phyloP scores from a whole-genome alignment of 2,888 invertebrate genomes.

The Microdon myrmicae region DNA sequence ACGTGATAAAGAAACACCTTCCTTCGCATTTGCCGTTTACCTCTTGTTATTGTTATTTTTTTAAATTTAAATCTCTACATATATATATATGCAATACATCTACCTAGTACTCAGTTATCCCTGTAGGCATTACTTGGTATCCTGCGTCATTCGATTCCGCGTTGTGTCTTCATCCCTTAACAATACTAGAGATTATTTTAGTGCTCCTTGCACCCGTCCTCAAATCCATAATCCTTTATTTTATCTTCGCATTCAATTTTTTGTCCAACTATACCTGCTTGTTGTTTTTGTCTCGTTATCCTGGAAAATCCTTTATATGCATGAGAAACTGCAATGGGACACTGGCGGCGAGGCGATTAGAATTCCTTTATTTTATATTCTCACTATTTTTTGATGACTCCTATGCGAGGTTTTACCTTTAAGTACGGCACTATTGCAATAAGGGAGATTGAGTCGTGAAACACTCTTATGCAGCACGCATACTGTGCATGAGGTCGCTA shows the following conservation, averaged over 20 bases:
- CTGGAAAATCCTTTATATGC: conserved; percentile 43
- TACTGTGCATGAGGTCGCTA: too few species aligned
- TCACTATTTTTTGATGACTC: conserved; percentile 12
- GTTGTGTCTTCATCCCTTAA: conserved; percentile 32
- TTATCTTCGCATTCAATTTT: conserved; percentile 36
- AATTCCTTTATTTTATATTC: conserved; percentile 27
- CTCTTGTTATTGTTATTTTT: conserved; percentile 6
- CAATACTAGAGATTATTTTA: conserved; percentile 43
- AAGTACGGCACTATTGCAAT: not conserved
- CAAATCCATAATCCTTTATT: conserved; percentile 44
- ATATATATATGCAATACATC: too few species aligned
- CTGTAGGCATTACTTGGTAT: conserved; percentile 32
- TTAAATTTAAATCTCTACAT: conserved; percentile 27
- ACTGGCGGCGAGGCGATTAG: conserved; percentile 49
- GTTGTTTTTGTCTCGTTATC: conserved; percentile 22
- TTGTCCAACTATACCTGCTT: not conserved
- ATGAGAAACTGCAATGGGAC: conserved; percentile 46
- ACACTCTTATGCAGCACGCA: conserved; percentile 24
- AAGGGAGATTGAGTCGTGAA: conserved; percentile 8
- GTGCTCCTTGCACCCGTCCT: conserved; percentile 26
- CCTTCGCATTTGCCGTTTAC: not conserved
- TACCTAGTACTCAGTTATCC: conserved; percentile 39
- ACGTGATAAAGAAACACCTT: not conserved
- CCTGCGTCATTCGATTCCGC: conserved; percentile 20
- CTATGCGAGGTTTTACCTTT: conserved; percentile 28